Conservation (phyloP, 2,888 invertebrate genomes). For the Agriotes lineatus region DNA sequence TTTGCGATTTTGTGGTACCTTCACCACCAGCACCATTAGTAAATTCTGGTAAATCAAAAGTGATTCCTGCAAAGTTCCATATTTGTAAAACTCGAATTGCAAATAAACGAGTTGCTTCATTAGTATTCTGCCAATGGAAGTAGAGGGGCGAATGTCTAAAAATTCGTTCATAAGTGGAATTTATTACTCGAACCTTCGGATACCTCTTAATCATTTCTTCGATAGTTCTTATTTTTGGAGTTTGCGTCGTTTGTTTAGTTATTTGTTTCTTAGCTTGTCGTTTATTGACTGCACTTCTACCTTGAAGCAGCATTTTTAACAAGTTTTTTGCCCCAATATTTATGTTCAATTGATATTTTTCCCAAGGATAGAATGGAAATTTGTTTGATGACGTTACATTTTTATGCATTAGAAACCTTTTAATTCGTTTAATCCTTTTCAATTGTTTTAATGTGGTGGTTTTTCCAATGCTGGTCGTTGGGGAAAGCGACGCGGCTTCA, state of each 20-base stretch:
- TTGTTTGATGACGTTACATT: not conserved
- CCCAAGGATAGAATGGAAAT: not conserved
- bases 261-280: not conserved
- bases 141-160: constrained; percentile 69
- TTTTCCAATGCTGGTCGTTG: not conserved
- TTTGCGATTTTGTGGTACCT: not conserved
- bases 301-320: constrained; percentile 38
- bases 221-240: not conserved
- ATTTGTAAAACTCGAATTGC: constrained; percentile 68
- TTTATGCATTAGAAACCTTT: not conserved
- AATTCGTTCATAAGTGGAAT: constrained; percentile 64
- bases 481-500: not conserved
- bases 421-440: constrained; percentile 9
- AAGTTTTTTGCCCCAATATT: constrained; percentile 47
- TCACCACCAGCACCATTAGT: not conserved
- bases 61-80: constrained; percentile 71
- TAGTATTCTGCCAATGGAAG: constrained; percentile 67
- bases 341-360: constrained; percentile 36
- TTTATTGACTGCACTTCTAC: not conserved
- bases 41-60: constrained; percentile 55
- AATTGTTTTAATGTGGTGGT: not conserved
- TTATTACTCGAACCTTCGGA: constrained; percentile 66
- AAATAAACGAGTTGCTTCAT: constrained; percentile 66
- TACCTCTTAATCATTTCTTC: constrained; percentile 50
- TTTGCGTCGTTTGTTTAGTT: not conserved